Evolutionary conservation across 1,140 invertebrate species (phyloP).

Genomic region (Fopius arisanus): DNA sequence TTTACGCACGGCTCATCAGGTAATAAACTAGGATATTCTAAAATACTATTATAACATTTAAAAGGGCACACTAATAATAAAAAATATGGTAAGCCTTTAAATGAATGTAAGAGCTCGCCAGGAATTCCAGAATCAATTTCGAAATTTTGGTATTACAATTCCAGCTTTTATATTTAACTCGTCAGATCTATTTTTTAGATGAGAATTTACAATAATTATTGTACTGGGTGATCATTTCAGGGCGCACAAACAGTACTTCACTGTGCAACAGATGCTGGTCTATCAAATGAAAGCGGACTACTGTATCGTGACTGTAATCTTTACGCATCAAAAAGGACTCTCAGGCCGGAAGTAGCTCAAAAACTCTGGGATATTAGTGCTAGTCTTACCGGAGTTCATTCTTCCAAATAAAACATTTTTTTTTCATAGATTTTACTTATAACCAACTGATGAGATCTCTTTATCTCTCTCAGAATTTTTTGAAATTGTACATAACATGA

Average conservation of each 20-base stretch:
- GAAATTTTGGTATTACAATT: no score
- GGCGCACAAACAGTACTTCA: conserved; percentile 80
- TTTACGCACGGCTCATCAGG: conserved; percentile 77
- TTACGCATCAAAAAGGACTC: conserved; percentile 70
- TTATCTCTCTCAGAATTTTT: neutral
- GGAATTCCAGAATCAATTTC: no score
- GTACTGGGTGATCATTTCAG: conserved; percentile 60
- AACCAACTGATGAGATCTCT: neutral
- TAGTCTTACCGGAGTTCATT: conserved; percentile 56
- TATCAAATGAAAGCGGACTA: conserved; percentile 71
- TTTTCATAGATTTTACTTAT: neutral
- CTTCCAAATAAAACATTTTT: neutral
- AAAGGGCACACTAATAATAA: no score
- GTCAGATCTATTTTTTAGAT: neutral
- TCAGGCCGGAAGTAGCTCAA: conserved; percentile 69
- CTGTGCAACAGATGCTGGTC: conserved; percentile 74
- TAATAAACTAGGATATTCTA: conserved; percentile 63
- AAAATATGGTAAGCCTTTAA: no score
- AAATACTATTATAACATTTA: no score
- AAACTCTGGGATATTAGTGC: conserved; percentile 78
- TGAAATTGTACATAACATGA: neutral
- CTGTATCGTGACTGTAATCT: conserved; percentile 79
- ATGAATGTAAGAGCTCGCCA: no score
- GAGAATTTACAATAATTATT: neutral
- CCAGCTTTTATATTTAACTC: neutral